Percentiles rank a stretch among this genome's conserved stretches.
These are phyloP conservation scores for Geophilus truncorum DNA, from an alignment of 2,888 invertebrate genomes.

Conservation along the genomic window DNA sequence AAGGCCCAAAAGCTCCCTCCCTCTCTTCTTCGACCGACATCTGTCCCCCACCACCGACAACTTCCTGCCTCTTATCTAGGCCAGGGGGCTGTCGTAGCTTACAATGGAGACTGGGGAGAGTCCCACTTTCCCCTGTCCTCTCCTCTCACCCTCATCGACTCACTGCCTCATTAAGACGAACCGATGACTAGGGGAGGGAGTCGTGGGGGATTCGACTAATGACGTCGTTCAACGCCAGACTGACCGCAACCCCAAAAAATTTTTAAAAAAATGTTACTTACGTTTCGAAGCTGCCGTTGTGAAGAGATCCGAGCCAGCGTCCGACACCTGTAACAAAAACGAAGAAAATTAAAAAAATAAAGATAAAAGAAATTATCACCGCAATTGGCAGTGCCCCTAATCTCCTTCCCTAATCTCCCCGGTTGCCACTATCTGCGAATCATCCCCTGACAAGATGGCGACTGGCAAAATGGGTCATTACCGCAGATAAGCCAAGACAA, in stretches of 20 bases:
- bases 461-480: background rate
- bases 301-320: conserved; percentile 67
- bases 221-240: background rate
- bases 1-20: background rate
- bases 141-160: background rate
- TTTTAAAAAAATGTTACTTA: conserved; percentile 46
- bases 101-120: background rate
- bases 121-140: background rate
- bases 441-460: background rate
- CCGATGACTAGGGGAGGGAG: background rate
- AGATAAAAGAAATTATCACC: background rate
- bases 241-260: background rate
- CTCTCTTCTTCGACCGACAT: background rate
- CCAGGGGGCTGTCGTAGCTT: background rate
- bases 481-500: background rate
- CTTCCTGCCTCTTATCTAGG: background rate
- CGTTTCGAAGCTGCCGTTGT: conserved; percentile 57
- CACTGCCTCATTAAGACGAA: background rate
- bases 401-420: background rate
- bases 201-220: background rate
- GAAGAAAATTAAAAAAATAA: background rate
- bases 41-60: background rate
- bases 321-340: conserved; percentile 59
- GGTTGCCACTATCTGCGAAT: background rate
- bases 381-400: background rate